Percentiles rank a stretch among this genome's conserved stretches.
phyloP scores from a whole-genome alignment of 2,797 vertebrate genomes.

The Melanotaenia parkinsoni region DNA sequence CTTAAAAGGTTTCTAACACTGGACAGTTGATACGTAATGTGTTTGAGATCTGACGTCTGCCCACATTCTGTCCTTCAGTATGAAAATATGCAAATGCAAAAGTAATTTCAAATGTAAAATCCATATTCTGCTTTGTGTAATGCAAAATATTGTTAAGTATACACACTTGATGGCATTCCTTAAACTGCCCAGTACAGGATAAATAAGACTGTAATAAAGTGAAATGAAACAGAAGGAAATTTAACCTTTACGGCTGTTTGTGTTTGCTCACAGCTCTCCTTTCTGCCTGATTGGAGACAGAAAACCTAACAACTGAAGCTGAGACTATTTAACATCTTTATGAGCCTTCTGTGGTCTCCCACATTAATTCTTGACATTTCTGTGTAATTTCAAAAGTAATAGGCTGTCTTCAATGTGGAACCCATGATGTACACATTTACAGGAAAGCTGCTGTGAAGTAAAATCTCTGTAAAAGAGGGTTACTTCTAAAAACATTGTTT shows the following conservation, averaged over 20 bases:
- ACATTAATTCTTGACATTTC: constrained; percentile 8
- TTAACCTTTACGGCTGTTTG: constrained; percentile 19
- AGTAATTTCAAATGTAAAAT: background rate
- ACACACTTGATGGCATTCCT: constrained; percentile 13
- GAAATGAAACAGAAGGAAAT: constrained; percentile 31
- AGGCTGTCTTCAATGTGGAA: background rate
- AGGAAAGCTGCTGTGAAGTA: background rate
- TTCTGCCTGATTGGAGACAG: background rate
- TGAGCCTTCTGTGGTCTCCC: background rate
- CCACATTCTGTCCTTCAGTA: background rate
- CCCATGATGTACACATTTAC: background rate
- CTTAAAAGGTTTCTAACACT: constrained; percentile 6
- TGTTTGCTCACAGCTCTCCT: background rate
- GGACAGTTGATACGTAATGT: constrained; percentile 2
- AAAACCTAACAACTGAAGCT: constrained; percentile 15
- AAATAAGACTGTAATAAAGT: constrained; percentile 15
- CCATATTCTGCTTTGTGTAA: constrained; percentile 1
- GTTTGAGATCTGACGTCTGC: constrained; percentile 16
- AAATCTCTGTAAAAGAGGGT: background rate
- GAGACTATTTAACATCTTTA: constrained; percentile 8
- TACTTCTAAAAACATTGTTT: background rate
- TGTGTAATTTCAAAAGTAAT: background rate
- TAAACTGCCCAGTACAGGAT: background rate
- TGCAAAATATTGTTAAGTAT: constrained; percentile 15
- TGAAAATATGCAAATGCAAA: constrained; percentile 13